Conservation (phyloP, 2,797 vertebrate species). For the Neomorphus geoffroyi region DNA sequence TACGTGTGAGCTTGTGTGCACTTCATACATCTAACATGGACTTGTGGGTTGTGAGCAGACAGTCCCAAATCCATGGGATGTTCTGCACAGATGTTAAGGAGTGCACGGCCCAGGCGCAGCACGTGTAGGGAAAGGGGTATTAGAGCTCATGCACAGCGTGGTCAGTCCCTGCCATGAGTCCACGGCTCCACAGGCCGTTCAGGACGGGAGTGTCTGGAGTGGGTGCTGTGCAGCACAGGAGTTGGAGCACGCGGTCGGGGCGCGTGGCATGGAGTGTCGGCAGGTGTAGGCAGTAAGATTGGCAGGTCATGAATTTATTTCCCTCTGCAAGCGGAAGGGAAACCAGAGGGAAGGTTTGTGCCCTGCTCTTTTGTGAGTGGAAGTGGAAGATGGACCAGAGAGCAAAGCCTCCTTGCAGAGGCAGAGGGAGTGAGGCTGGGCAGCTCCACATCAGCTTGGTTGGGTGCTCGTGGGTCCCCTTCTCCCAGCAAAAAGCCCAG, state of each 20-base stretch:
- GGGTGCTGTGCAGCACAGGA: accelerated
- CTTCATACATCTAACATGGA: accelerated
- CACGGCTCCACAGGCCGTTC: neutral
- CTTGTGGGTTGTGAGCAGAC: neutral
- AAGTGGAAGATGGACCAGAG: neutral
- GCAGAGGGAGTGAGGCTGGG: neutral
- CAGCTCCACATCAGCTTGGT: neutral
- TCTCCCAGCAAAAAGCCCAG: neutral
- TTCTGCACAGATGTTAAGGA: neutral
- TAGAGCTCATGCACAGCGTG: accelerated
- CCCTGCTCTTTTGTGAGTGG: neutral
- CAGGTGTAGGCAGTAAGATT: neutral
- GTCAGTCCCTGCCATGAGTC: neutral
- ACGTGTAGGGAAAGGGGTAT: neutral
- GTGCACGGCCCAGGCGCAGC: accelerated
- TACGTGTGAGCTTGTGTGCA: neutral
- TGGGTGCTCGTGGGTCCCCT: neutral
- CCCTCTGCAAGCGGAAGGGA: neutral
- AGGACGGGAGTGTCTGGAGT: accelerated
- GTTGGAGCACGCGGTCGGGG: accelerated
- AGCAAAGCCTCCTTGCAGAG: neutral
- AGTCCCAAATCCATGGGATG: neutral
- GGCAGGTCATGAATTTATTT: neutral
- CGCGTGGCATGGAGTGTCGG: accelerated
- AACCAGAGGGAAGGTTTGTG: neutral